Evolutionary conservation across 92 coral and sea anemone species (phyloP).

Genomic region (Paramuricea clavata): DNA sequence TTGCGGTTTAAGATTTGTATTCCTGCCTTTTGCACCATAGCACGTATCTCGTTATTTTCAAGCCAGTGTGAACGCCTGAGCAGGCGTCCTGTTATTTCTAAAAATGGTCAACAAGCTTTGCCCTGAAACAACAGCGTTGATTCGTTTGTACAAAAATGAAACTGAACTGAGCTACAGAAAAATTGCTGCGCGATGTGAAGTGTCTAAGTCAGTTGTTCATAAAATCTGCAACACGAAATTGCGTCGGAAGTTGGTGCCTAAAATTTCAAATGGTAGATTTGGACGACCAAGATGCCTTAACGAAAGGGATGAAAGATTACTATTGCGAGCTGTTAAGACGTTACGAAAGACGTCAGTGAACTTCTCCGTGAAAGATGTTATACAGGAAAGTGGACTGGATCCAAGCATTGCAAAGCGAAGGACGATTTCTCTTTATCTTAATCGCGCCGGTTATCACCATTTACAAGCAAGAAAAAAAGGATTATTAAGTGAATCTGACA

Average conservation of each 20-base stretch:
- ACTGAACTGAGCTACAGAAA: slow-evolving; percentile 1
- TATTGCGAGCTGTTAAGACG: slow-evolving; percentile 33
- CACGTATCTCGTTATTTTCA: no score
- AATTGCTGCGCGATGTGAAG: not conserved
- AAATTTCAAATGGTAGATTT: not conserved
- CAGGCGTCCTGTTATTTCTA: no score
- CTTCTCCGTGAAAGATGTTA: slow-evolving; percentile 56
- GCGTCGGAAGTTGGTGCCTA: not conserved
- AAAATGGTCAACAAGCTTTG: not conserved
- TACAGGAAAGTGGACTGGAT: slow-evolving; percentile 37
- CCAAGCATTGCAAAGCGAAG: slow-evolving; percentile 24
- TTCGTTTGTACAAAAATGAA: slow-evolving; percentile 4
- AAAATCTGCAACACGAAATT: not conserved
- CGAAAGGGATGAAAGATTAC: slow-evolving; percentile 1
- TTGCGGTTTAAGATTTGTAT: no score
- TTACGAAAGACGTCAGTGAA: no score
- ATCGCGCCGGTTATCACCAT: slow-evolving; percentile 27
- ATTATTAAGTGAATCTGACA: not conserved
- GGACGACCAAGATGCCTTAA: slow-evolving; percentile 38
- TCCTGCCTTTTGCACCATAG: no score
- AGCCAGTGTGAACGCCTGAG: no score
- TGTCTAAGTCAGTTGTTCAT: slow-evolving; percentile 21
- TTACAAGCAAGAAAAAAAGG: slow-evolving; percentile 48
- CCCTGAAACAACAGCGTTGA: not conserved
- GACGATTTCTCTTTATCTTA: slow-evolving; percentile 38